A percentile compares a stretch with the other conserved stretches of the same genome.
Evolutionary conservation across 2,113 vertebrate genomes (phyloP).

Genomic region (Oreocharis arfaki): DNA sequence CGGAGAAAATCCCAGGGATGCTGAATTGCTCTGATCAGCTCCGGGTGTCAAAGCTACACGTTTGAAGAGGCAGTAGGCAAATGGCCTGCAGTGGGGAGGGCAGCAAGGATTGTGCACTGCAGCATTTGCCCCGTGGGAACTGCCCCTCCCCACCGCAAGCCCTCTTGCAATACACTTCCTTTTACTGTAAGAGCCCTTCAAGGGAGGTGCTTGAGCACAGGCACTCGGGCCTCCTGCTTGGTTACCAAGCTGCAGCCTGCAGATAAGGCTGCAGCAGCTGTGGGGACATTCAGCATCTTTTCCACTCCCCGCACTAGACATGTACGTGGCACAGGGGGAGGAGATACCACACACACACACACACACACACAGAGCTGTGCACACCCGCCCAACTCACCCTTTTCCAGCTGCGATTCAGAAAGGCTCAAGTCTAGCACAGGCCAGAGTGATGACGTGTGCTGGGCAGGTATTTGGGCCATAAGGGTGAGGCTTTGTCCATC

Average conservation of each 20-base stretch:
- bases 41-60: fast-evolving
- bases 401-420: neutral
- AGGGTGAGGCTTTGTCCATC: neutral
- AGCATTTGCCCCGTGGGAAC: neutral
- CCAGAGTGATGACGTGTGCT: fast-evolving
- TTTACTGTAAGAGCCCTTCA: conserved; percentile 2
- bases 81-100: neutral
- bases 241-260: conserved; percentile 41
- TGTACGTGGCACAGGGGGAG: neutral
- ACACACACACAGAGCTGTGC: neutral
- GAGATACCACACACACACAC: neutral
- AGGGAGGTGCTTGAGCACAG: conserved; percentile 4
- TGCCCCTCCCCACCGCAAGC: neutral
- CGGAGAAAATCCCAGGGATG: neutral
- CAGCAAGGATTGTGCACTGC: neutral
- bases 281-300: neutral
- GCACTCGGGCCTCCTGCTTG: neutral
- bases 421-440: neutral
- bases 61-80: neutral
- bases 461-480: neutral
- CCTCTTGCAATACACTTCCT: conserved; percentile 21
- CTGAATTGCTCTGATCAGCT: neutral
- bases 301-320: neutral
- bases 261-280: conserved; percentile 50
- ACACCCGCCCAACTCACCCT: neutral